phyloP scores from a whole-genome alignment of 1,140 invertebrate genomes.

The Chrysopa pallens region DNA sequence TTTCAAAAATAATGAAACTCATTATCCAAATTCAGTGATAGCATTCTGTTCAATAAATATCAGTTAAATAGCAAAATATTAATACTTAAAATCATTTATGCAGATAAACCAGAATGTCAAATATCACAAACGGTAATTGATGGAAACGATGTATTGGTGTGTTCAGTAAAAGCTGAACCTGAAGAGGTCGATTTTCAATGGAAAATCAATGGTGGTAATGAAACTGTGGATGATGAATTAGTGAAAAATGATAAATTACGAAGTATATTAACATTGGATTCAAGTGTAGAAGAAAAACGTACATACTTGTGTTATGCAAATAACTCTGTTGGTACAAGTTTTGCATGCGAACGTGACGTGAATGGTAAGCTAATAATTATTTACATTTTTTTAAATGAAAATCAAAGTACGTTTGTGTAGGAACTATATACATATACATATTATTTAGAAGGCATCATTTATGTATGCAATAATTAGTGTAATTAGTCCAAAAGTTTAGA shows the following conservation, averaged over 20 bases:
- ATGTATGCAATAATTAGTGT: too few relatives aligned
- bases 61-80: too few relatives aligned
- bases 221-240: slow-evolving; percentile 41
- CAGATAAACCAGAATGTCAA: slow-evolving; percentile 70
- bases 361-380: slow-evolving; percentile 33
- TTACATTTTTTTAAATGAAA: too few relatives aligned
- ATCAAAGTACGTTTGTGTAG: too few relatives aligned
- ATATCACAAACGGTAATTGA: slow-evolving; percentile 53
- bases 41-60: too few relatives aligned
- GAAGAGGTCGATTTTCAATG: slow-evolving; percentile 63
- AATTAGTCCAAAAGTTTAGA: too few relatives aligned
- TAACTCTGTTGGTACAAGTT: slow-evolving; percentile 55
- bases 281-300: slow-evolving; percentile 43
- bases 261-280: slow-evolving; percentile 46
- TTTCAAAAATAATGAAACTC: too few relatives aligned
- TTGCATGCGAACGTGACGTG: slow-evolving; percentile 61
- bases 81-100: slow-evolving; percentile 10
- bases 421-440: too few relatives aligned
- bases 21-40: too few relatives aligned
- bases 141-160: slow-evolving; percentile 57
- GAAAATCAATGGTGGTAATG: slow-evolving; percentile 67
- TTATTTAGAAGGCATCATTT: too few relatives aligned
- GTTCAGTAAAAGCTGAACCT: slow-evolving; percentile 66
- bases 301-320: slow-evolving; percentile 71
- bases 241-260: slow-evolving; percentile 31